Evolutionary conservation across 35 echinoderm and acorn worm species (phyloP), one percentile per base, ranked within the genome.

Genomic region (Apostichopus parvimensis): DNA sequence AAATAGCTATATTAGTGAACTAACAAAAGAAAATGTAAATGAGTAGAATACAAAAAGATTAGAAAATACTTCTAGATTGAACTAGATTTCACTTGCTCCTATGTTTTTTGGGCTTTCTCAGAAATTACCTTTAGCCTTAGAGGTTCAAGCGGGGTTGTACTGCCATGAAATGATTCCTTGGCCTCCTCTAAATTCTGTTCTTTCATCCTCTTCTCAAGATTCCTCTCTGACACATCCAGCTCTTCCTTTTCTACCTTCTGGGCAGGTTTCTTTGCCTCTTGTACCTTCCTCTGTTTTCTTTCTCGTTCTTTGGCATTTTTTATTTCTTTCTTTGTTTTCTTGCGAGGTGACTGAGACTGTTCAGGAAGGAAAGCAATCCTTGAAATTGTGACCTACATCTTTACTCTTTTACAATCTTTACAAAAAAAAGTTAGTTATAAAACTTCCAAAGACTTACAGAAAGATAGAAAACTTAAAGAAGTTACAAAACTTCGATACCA

Each of bases 251-350:
- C 24, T 8, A 59, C n/a, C 14, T 59, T 17, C 81, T 4, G 7
- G 20, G 12, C 81, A 2, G 17, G 57, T 15, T 84, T 59, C 81
- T 59, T 84, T 17, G 81, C 54, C 22, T 58, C 81, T 59, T 84
- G 17, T 15, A 20, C 15, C 56, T 84, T 84, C 22, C 81, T 84
- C 21, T 55, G 17, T 22, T 84, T 84, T n/a, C 81, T 8, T 4
- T 84, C 81, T 59, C 57, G 55, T 84, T 84, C 81, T 58, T 84
- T 84, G 3, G 81, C 81, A 84, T 84, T 84, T 59, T 84, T 84
- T 6, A 59, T n/a, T 59, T 59, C 57, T 55, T 84, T 84, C 57
- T 56, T 84, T 57, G 81, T 59, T 58, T 56, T 20, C 56, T 84
- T 75, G 71, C 7, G 14, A 18, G 71, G 17, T 75, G 12, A 18